phyloP scores from a whole-genome alignment of 2,113 vertebrate species.

The Uria aalge region DNA sequence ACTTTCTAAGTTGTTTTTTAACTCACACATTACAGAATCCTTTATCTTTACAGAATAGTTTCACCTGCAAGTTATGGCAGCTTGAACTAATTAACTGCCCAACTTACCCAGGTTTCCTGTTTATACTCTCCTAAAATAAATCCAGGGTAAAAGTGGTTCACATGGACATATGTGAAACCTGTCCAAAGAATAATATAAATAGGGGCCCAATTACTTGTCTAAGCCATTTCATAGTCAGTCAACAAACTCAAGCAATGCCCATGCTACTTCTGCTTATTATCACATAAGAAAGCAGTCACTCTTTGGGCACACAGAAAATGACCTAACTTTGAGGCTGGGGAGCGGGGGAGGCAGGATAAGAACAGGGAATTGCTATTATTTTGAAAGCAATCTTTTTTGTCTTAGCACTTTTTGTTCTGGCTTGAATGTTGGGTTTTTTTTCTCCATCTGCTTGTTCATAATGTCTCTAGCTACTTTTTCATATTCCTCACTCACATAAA shows the following conservation, averaged over 20 bases:
- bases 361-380: neutral
- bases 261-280: neutral
- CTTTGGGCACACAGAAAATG: neutral
- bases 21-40: neutral
- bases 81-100: neutral
- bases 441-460: neutral
- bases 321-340: neutral
- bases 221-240: neutral
- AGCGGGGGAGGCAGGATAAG: neutral
- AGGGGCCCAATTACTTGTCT: neutral
- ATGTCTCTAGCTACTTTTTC: neutral
- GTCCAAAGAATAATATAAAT: neutral
- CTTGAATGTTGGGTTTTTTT: neutral
- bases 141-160: neutral
- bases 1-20: neutral
- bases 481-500: neutral
- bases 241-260: neutral
- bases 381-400: neutral
- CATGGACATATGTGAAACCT: neutral
- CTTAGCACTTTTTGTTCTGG: neutral
- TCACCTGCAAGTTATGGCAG: neutral
- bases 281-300: neutral
- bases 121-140: neutral
- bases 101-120: neutral
- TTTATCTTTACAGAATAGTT: neutral